Conservation (phyloP, 2,888 invertebrate species). For the Harpalus rufipes region DNA sequence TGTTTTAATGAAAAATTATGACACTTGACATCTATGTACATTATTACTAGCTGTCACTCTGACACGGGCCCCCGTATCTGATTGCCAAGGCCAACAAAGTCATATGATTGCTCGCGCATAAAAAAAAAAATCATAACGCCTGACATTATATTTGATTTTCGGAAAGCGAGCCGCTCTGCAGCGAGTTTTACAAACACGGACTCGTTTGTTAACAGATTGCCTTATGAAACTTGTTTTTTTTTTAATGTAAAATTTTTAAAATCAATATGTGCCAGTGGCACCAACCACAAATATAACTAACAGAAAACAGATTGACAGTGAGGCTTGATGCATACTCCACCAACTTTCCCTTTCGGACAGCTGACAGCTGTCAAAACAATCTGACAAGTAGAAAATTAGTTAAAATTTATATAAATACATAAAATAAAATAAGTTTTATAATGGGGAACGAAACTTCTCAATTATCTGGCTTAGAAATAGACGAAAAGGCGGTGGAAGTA, state of each 20-base stretch:
- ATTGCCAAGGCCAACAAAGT: no score
- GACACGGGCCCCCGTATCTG: no score
- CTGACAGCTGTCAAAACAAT: slow-evolving; percentile 50
- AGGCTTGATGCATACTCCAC: not conserved
- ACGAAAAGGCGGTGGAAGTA: slow-evolving; percentile 86
- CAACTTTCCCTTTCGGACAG: slow-evolving; percentile 5
- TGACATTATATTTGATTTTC: no score
- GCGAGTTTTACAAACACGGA: no score
- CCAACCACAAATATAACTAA: not conserved
- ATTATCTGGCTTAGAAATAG: slow-evolving; percentile 85
- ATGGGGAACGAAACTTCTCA: slow-evolving; percentile 91
- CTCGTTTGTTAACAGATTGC: no score
- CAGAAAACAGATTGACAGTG: not conserved
- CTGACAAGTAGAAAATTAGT: slow-evolving; percentile 8
- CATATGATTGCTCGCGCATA: no score
- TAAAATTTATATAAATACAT: not conserved
- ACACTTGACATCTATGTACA: no score
- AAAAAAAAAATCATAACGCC: no score
- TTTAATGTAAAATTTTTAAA: not conserved
- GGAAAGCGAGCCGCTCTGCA: no score
- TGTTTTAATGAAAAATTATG: no score
- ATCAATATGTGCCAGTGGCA: not conserved
- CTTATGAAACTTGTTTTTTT: no score
- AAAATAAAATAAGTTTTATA: slow-evolving; percentile 67
- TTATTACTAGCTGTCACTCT: no score